Base-by-base conservation (phyloP, 2,797 vertebrate genomes). In the Lacerta agilis region DNA sequence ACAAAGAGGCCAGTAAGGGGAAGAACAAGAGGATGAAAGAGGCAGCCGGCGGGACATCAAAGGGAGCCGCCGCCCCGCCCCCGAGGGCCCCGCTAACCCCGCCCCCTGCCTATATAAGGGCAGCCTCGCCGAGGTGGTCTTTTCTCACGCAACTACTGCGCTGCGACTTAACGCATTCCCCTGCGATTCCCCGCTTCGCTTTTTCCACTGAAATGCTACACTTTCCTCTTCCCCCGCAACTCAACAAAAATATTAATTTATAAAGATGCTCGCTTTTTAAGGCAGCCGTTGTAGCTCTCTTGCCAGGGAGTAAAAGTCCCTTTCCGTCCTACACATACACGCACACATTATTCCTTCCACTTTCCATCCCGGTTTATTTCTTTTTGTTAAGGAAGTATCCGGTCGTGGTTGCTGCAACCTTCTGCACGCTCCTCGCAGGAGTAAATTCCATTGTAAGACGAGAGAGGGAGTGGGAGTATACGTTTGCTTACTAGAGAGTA, bases 31-130 rank as follows among this genome's bases (percentile, higher is more conserved):
- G 95, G 98, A 98, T 98, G 97, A 98, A 98, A 98, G 98, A 97
- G 95, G 93, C 98, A 96, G 98, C 98, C 98, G 98, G 97, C 97
- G 92, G 94, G 95, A 98, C 98, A 98, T 99, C 98, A 99, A 99
- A 99, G 98, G 96, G 72, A 96, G 90, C 97, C 96, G 96, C 97
- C 96, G 96, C 97, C 95, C 97, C 97, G 97, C 97, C 97, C 96
- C 97, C 86, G 97, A 96, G 96, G 88, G 97, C 93, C 96, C 97
- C 96, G 96, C 96, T 96, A 97, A 97, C 96, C 87, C 98, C 98
- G 94, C 98, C 98, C 93, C 97, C 97, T 93, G 94, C 94, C 95
- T 97, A 97, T 98, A 98, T 97, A 98, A 98, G 96, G 97, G 96
- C 93, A 96, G 95, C 95, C 96, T 95, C 91, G 95, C 88, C 93